Conservation (phyloP, 2,113 vertebrate genomes). For the Ahaetulla prasina region DNA sequence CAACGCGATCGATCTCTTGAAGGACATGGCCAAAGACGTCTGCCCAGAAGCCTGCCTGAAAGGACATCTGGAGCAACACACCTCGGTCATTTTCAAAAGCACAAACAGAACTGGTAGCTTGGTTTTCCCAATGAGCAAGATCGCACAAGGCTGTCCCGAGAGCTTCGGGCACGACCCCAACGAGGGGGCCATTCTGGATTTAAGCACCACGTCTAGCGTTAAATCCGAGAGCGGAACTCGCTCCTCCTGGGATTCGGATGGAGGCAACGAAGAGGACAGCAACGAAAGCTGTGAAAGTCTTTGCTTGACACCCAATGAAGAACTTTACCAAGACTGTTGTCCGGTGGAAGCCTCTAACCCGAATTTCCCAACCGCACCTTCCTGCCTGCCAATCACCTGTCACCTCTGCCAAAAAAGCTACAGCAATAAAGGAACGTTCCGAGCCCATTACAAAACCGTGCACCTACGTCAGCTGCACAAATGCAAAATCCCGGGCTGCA, state of each 20-base stretch:
- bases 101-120: constrained; percentile 83
- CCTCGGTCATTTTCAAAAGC: constrained; percentile 88
- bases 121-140: constrained; percentile 84
- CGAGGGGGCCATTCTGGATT: constrained; percentile 83
- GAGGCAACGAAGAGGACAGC: constrained; percentile 87
- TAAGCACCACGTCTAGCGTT: constrained; percentile 84
- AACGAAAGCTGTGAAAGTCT: constrained; percentile 84
- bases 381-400: constrained; percentile 85
- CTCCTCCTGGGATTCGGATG: constrained; percentile 91
- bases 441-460: constrained; percentile 96
- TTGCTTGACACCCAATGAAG: constrained; percentile 63
- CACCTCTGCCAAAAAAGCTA: constrained; percentile 95
- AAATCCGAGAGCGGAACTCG: constrained; percentile 76
- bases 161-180: constrained; percentile 61
- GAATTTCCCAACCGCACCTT: constrained; percentile 66
- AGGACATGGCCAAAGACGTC: constrained; percentile 75
- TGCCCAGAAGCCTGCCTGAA: constrained; percentile 73
- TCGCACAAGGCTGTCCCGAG: constrained; percentile 62
- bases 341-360: constrained; percentile 71
- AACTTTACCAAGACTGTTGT: constrained; percentile 66
- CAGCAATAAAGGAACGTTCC: constrained; percentile 94
- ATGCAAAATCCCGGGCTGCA: constrained; percentile 91
- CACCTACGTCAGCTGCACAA: constrained; percentile 93
- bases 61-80: constrained; percentile 73
- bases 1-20: constrained; percentile 73